Evolutionary conservation across 2,113 vertebrate species (phyloP).

Genomic region (Onychostruthus taczanowskii): DNA sequence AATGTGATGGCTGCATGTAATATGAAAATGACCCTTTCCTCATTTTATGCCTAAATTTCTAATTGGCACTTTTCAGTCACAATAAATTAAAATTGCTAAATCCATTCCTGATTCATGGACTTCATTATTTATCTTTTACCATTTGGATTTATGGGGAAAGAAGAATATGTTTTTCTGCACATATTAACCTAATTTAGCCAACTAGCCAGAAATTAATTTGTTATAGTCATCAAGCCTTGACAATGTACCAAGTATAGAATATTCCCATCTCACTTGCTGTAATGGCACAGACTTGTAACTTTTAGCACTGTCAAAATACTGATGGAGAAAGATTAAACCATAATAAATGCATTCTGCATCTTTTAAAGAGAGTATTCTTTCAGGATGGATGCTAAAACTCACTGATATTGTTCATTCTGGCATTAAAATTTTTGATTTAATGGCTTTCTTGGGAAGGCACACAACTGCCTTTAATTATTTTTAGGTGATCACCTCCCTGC

Average conservation of each 20-base stretch:
- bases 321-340: not conserved
- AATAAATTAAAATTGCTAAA: not conserved
- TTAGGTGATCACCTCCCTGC: not conserved
- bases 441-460: not conserved
- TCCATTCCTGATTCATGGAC: not conserved
- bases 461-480: not conserved
- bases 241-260: not conserved
- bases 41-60: not conserved
- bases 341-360: not conserved
- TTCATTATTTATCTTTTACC: not conserved
- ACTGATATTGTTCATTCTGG: not conserved
- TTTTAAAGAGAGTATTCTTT: conserved; percentile 28
- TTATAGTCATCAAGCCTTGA: not conserved
- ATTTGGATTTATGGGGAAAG: not conserved
- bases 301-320: not conserved
- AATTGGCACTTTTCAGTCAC: not conserved
- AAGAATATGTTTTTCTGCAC: not conserved
- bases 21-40: not conserved
- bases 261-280: not conserved
- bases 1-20: not conserved
- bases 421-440: not conserved
- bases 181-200: not conserved
- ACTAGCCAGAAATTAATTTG: not conserved
- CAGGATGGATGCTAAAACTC: not conserved
- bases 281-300: not conserved